Evolutionary conservation across 2,888 invertebrate genomes (phyloP).

Genomic region (Cheilosia urbana): DNA sequence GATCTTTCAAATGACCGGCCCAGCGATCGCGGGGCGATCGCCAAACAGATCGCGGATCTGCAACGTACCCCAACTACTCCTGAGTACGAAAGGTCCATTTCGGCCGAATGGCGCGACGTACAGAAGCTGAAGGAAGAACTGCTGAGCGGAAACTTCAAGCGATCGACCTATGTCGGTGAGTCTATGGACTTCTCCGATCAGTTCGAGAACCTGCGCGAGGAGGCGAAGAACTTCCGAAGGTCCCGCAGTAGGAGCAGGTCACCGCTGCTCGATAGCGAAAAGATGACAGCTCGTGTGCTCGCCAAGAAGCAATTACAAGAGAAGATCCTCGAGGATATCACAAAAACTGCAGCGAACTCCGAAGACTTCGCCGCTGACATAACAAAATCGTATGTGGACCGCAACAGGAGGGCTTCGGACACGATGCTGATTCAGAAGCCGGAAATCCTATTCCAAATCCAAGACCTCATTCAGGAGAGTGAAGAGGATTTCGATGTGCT

Average conservation of each 20-base stretch:
- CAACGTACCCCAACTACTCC: conserved; percentile 76
- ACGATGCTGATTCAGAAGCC: conserved; percentile 80
- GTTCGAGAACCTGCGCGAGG: conserved; percentile 80
- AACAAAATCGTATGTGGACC: conserved; percentile 79
- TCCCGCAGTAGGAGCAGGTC: conserved; percentile 82
- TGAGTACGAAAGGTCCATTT: conserved; percentile 79
- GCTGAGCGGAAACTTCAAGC: conserved; percentile 79
- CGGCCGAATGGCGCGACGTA: conserved; percentile 79
- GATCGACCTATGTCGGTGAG: conserved; percentile 83
- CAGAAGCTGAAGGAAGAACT: conserved; percentile 79
- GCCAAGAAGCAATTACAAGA: conserved; percentile 79
- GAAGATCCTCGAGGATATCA: conserved; percentile 79
- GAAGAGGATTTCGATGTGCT: conserved; percentile 73
- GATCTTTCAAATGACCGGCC: conserved; percentile 57
- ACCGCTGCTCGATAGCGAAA: conserved; percentile 76
- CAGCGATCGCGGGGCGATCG: conserved; percentile 32
- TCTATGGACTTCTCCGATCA: conserved; percentile 80
- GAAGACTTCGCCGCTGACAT: conserved; percentile 80
- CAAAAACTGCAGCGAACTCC: conserved; percentile 79
- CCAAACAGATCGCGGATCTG: conserved; percentile 34
- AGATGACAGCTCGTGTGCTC: conserved; percentile 77
- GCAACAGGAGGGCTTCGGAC: conserved; percentile 82
- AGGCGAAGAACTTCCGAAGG: conserved; percentile 80
- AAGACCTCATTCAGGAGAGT: conserved; percentile 66
- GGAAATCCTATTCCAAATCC: conserved; percentile 77